Evolutionary conservation across 2,797 vertebrate species (phyloP).

Genomic region (Lerista edwardsae): DNA sequence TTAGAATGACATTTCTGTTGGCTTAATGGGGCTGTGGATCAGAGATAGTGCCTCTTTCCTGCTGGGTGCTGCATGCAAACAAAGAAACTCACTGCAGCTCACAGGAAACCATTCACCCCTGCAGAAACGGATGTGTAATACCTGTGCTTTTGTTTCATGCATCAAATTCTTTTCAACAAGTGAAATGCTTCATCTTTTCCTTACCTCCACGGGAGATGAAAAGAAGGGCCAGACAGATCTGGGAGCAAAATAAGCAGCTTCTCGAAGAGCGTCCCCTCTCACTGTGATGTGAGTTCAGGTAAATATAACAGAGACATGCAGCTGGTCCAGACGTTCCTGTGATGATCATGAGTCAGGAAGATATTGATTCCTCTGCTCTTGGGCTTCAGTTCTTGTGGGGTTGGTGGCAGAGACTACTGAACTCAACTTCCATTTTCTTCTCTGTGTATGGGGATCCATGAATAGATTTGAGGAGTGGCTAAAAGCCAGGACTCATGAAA

Average conservation of each 20-base stretch:
- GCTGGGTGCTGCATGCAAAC: background rate
- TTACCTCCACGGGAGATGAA: background rate
- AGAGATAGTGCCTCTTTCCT: slow-evolving; percentile 10
- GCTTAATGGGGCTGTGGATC: background rate
- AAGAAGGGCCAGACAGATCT: background rate
- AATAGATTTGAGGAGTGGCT: background rate
- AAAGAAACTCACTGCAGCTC: background rate
- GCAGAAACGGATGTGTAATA: slow-evolving; percentile 10
- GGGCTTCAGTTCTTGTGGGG: background rate
- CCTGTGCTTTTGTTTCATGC: slow-evolving; percentile 9
- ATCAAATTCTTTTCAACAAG: background rate
- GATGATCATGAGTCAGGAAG: background rate
- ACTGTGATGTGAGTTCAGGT: slow-evolving; percentile 1
- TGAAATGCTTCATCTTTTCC: background rate
- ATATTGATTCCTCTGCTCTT: background rate
- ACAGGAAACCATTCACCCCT: slow-evolving; percentile 35
- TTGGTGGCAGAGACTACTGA: background rate
- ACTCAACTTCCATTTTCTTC: background rate
- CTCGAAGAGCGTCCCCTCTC: background rate
- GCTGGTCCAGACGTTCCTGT: background rate
- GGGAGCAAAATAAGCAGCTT: background rate
- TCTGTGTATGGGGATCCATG: background rate
- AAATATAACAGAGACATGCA: background rate
- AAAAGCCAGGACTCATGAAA: background rate
- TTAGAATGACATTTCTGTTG: background rate